A percentile compares a stretch with the other conserved stretches of the same genome.
Evolutionary conservation across 1,140 invertebrate genomes (phyloP).

Genomic region (Hestina assimilis): DNA sequence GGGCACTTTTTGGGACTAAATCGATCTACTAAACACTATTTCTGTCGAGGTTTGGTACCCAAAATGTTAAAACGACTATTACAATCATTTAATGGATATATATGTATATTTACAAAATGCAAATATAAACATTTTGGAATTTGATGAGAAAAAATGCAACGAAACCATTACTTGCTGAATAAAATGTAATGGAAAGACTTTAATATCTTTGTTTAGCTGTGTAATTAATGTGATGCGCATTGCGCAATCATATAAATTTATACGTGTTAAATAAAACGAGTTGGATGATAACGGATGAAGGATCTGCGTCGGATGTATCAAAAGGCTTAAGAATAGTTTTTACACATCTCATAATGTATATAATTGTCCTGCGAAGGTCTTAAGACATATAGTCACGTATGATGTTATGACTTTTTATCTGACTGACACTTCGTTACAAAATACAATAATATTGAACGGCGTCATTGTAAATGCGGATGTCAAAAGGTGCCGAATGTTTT

Average conservation of each 20-base stretch:
- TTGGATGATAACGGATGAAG: conserved; percentile 4
- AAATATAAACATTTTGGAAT: no score
- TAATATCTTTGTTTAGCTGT: background rate
- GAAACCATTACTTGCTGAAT: no score
- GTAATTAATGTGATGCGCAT: background rate
- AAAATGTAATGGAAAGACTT: background rate
- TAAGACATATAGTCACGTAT: conserved; percentile 21
- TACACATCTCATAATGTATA: conserved; percentile 1
- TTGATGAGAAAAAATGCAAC: no score
- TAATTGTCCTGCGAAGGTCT: conserved; percentile 9
- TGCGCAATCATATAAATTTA: background rate
- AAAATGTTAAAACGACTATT: no score
- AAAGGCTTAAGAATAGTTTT: conserved; percentile 15
- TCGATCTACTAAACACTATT: no score
- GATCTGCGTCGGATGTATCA: conserved; percentile 5
- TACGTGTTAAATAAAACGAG: conserved; percentile 7
- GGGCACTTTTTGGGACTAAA: no score
- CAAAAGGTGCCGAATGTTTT: conserved; percentile 18
- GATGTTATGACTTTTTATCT: conserved; percentile 8
- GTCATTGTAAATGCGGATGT: background rate
- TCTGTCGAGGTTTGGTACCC: no score
- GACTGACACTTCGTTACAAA: background rate
- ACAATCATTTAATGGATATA: no score
- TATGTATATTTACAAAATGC: no score
- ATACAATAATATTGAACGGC: background rate